phyloP scores from a whole-genome alignment of 2,888 invertebrate genomes.

The Apamea sordens region DNA sequence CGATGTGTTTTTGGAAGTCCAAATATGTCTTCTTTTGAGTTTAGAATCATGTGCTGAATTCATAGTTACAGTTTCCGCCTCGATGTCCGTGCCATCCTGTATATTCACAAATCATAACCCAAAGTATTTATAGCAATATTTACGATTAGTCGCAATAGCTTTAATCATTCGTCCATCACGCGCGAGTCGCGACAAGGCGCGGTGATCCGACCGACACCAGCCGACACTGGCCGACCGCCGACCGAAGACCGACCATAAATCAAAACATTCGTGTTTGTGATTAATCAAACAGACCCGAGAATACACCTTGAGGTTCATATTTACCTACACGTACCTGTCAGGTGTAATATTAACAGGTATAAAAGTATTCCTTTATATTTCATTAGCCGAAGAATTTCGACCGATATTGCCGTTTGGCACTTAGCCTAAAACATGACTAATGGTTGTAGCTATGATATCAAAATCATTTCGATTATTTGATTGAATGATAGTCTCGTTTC shows the following conservation, averaged over 20 bases:
- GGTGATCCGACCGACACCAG: conserved; percentile 45
- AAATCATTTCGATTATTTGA: conserved; percentile 51
- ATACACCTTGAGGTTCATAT: conserved; percentile 73
- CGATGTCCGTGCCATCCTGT: not conserved
- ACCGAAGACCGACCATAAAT: conserved; percentile 81
- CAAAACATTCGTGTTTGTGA: conserved; percentile 85
- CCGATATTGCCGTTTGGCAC: conserved; percentile 62
- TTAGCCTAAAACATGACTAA: conserved; percentile 57
- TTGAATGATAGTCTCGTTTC: conserved; percentile 53
- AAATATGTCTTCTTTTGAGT: not conserved
- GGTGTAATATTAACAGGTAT: conserved; percentile 66
- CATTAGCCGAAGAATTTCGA: conserved; percentile 61
- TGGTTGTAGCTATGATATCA: conserved; percentile 48
- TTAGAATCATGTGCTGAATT: not conserved
- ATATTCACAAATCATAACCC: not conserved
- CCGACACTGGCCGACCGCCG: conserved; percentile 59
- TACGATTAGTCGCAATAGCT: conserved; percentile 50
- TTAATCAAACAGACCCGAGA: conserved; percentile 83
- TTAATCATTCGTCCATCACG: conserved; percentile 61
- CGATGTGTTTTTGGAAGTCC: not conserved
- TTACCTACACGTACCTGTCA: conserved; percentile 67
- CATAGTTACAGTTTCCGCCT: not conserved
- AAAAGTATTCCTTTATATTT: conserved; percentile 65
- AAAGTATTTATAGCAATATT: conserved; percentile 40
- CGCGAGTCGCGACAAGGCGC: conserved; percentile 53